Evolutionary conservation across 2,797 vertebrate genomes (phyloP), one percentile per base, ranked within the genome.

Genomic region (Hoplostethus mediterraneus): DNA sequence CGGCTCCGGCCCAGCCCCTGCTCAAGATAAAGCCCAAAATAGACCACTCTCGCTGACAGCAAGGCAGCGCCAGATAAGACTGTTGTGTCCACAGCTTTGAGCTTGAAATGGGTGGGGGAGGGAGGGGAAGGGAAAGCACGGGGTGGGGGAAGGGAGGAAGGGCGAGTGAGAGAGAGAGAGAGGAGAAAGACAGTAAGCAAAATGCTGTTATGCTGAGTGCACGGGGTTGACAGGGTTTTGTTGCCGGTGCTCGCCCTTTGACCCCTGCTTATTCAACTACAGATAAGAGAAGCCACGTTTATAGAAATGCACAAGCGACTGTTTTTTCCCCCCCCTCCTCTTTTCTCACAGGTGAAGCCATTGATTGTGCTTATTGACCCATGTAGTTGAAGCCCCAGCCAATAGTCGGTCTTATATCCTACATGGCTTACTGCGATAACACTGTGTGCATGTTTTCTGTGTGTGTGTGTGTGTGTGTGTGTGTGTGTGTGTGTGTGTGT

Each of bases 21-120:
- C 87, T 87, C 69, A 53, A 94, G 94, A 95, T 95, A 95, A 95
- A 91, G 75, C 84, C 89, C 48, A 80, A 93, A 92, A 92, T 92
- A 94, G 89, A 91, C 89, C 87, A 65, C 88, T 92, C 88, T 84
- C 67, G 71, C 91, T 90, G 86, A 92, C 93, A 93, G 90, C 87
- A 31, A 84, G 81, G 86, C 79, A 89, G 73, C 51, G 9, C 68
- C 57, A 88, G 92, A 94, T 94, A 94, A 95, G 89, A 77, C 78
- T 82, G 79, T 84, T 73, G 84, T 89, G 87, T 92, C 92, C 82
- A 79, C 86, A 82, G 85, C 88, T 80, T 68, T 64, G 67, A 87
- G 87, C 69, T 71, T 70, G 74, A 75, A 76, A 73, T 60, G 65
- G 42, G 52, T 5, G 66, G 40, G 13, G 6, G 60, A 51, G 49